These are phyloP conservation scores for Keiferia lycopersicella DNA, from an alignment of 2,888 invertebrate species.

Conservation along the genomic window DNA sequence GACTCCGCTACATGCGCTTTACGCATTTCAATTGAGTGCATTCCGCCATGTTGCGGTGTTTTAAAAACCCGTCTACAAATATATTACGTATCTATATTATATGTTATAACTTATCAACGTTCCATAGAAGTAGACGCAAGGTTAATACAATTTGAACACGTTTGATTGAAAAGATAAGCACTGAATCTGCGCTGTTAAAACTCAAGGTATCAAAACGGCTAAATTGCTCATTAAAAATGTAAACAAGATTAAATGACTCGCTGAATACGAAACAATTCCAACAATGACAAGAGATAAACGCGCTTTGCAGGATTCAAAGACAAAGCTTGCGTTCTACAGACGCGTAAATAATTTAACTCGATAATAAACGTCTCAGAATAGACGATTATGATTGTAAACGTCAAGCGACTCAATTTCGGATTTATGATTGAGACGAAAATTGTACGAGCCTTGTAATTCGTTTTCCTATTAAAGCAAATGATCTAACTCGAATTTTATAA, in stretches of 20 bases:
- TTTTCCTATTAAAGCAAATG: constrained; percentile 62
- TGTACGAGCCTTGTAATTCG: constrained; percentile 43
- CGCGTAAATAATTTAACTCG: constrained; percentile 26
- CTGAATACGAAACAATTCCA: constrained; percentile 24
- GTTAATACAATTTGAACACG: too few relatives aligned
- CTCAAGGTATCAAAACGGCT: constrained; percentile 5
- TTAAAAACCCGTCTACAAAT: too few relatives aligned
- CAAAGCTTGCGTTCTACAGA: constrained; percentile 33
- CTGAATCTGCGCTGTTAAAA: neutral
- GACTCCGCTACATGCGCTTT: constrained; percentile 39
- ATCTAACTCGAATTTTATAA: constrained; percentile 61
- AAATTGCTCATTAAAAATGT: constrained; percentile 9
- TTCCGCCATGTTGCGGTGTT: constrained; percentile 29
- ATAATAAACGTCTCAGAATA: constrained; percentile 18
- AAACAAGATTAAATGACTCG: constrained; percentile 24
- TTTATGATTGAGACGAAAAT: constrained; percentile 46
- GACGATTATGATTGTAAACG: constrained; percentile 21
- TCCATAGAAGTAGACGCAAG: too few relatives aligned
- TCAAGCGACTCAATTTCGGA: constrained; percentile 35
- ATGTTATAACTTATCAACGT: neutral
- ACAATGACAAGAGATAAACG: constrained; percentile 34
- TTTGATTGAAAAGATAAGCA: neutral
- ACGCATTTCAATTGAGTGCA: constrained; percentile 47
- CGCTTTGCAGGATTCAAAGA: constrained; percentile 31
- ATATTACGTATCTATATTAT: too few relatives aligned